Percentiles rank a stretch among this genome's conserved stretches.
phyloP scores from a whole-genome alignment of 2,113 vertebrate genomes.

The human (Homo sapiens) region DNA sequence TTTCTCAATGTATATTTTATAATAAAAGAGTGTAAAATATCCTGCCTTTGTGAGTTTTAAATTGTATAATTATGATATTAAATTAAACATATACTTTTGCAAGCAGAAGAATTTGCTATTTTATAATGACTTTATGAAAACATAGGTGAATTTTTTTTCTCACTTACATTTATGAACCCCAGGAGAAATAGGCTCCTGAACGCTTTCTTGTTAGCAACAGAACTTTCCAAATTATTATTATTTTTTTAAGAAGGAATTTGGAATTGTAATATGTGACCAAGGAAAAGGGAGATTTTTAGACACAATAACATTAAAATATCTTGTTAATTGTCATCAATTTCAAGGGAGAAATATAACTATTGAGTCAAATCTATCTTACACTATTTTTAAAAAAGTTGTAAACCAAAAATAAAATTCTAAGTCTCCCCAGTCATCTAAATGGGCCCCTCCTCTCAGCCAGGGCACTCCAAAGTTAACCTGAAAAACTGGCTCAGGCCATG shows the following conservation, averaged over 20 bases:
- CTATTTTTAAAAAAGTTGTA: background rate
- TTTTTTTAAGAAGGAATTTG: background rate
- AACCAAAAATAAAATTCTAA: too few species aligned
- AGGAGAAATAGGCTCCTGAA: background rate
- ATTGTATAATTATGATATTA: background rate
- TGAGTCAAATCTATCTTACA: background rate
- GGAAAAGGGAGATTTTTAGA: background rate
- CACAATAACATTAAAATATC: background rate
- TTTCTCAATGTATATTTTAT: background rate
- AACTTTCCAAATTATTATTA: background rate
- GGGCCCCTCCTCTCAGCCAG: too few species aligned
- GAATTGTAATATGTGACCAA: background rate
- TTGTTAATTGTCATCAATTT: slow-evolving; percentile 40
- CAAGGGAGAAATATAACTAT: background rate
- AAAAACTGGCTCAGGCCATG: too few species aligned
- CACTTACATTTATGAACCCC: background rate
- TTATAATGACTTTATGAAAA: slow-evolving; percentile 48
- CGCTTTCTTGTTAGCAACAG: background rate
- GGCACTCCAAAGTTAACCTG: too few species aligned
- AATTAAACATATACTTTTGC: background rate
- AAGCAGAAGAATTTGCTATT: background rate
- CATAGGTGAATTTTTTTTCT: background rate
- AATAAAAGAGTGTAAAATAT: background rate
- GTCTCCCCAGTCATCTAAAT: too few species aligned
- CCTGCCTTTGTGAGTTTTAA: background rate